Base-by-base conservation (phyloP, 2,888 invertebrate genomes). In the Alitta virens region DNA sequence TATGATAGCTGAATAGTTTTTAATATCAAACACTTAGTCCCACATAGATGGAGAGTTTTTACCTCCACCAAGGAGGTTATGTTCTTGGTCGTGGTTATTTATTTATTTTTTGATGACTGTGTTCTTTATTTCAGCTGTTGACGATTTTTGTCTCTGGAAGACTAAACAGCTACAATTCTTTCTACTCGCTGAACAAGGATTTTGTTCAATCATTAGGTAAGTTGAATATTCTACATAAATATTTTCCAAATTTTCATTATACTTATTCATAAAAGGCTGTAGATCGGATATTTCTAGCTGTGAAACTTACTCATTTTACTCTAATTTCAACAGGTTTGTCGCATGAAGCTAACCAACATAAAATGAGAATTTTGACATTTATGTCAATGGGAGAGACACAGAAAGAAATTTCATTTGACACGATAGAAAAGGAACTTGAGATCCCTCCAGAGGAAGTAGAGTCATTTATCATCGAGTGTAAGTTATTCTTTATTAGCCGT, bases 321-420 rank as follows among this genome's bases (percentile, higher is more conserved):
- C 33, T 7, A 33, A 33, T 12, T 12, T 33, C 33, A 7, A 12
- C 65, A 80, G 83, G 94, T 52, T 83, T 97, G 55, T 92, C 92
- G 76, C 96, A 97, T 79, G 94, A 95, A 75, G 91, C 93, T 76
- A 95, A 96, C 78, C 87, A 95, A 84, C 91, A 94, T 78, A 99
- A 99, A 84, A 98, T 99, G 94, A 88, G 97, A 67, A 85, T 98
- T 74, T 82, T 99, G 60, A 93, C 97, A 0, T 94, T 99, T 79
- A 97, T 99, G 93, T 95, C 96, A 80, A 87, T 99, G 85, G 96
- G 97, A 2, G 98, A 99, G 82, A 89, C 88, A 60, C 90, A 90
- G 78, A 90, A 92, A 25, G 96, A 97, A 84, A 90, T 99, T 83
- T 86, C 89, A n/a, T 97, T 96, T 80, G 90, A 91, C 68, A 88